A percentile compares a stretch with the other conserved stretches of the same genome.
phyloP scores from a whole-genome alignment of 2,113 vertebrate species.

The Clarias magur region DNA sequence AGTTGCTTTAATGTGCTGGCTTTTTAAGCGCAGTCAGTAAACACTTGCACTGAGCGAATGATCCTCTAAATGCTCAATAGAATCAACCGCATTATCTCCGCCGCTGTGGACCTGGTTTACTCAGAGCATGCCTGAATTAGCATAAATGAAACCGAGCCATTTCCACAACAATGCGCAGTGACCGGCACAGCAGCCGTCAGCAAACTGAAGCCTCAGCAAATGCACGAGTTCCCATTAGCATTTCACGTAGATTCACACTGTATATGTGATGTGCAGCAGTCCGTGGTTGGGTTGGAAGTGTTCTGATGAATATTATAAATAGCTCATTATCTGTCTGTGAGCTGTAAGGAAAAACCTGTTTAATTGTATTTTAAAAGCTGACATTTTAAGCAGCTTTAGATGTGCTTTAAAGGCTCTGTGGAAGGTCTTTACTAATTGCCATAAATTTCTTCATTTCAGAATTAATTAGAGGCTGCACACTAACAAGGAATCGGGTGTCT shows the following conservation, averaged over 20 bases:
- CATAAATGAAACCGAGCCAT: slow-evolving; percentile 11
- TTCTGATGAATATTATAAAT: neutral
- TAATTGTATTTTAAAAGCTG: slow-evolving; percentile 44
- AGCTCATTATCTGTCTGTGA: neutral
- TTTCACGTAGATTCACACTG: neutral
- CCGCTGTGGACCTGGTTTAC: neutral
- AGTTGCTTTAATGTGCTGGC: slow-evolving; percentile 22
- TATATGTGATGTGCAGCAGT: neutral
- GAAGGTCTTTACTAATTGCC: slow-evolving; percentile 59
- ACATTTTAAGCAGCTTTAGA: slow-evolving; percentile 55
- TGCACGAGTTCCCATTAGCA: neutral
- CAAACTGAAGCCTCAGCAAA: slow-evolving; percentile 22
- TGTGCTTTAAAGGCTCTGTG: slow-evolving; percentile 47
- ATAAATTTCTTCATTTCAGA: slow-evolving; percentile 51
- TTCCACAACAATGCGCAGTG: slow-evolving; percentile 15
- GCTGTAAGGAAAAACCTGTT: slow-evolving; percentile 12
- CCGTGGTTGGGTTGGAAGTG: neutral
- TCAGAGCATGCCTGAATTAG: slow-evolving; percentile 8
- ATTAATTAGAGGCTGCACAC: slow-evolving; percentile 25
- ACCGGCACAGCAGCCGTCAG: neutral
- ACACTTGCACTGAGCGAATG: slow-evolving; percentile 10
- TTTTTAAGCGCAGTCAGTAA: slow-evolving; percentile 28
- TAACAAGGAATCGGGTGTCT: neutral
- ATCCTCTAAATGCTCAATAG: slow-evolving; percentile 27
- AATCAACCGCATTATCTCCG: slow-evolving; percentile 27